Base-by-base conservation (phyloP, 35 echinoderm and acorn worm genomes). In the Lytechinus pictus region DNA sequence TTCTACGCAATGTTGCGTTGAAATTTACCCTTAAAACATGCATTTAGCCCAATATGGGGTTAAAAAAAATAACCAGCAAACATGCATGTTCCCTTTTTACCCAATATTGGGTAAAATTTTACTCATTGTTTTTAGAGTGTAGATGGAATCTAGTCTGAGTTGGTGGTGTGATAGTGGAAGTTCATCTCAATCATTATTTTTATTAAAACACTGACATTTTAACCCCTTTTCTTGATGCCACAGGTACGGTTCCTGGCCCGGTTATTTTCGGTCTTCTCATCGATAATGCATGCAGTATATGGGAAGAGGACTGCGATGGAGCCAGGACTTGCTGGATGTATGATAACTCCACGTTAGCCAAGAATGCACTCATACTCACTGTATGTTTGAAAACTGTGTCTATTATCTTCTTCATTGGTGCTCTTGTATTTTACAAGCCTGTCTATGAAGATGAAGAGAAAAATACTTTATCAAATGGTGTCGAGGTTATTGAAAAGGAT, bases 271-370 rank as follows among this genome's bases (percentile, higher is more conserved):
- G 97, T 19, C 90, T 95, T 0, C 87, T 98, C 27, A 98, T 98
- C 94, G 97, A 98, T 86, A 98, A 89, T 56, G 94, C 96, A 27
- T 98, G 97, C 71, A 71, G 96, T 55, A 94, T 98, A n/a, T 98
- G 97, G 97, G 96, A 98, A 87, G 96, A 96, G 52, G 92, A 94
- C 53, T 98, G 97, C 57, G 97, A 98, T 44, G 95, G 92, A 14
- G 71, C 54, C 10, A 86, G 93, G 12, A 96, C 94, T 1, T 98
- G 97, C 53, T 98, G 97, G 97, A 53, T 96, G n/a, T 98, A 98
- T 61, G 96, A 98, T 54, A 98, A 98, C 92, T 87, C 54, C 11
- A 87, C 87, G 9, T 95, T 98, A 55, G 95, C 95, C 28, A 92
- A 61, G 57, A 86, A 95, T 61, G 88, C 95, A 28, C 96, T 97